phyloP scores from a whole-genome alignment of 2,888 invertebrate species.

The Eubasilissa splendida region DNA sequence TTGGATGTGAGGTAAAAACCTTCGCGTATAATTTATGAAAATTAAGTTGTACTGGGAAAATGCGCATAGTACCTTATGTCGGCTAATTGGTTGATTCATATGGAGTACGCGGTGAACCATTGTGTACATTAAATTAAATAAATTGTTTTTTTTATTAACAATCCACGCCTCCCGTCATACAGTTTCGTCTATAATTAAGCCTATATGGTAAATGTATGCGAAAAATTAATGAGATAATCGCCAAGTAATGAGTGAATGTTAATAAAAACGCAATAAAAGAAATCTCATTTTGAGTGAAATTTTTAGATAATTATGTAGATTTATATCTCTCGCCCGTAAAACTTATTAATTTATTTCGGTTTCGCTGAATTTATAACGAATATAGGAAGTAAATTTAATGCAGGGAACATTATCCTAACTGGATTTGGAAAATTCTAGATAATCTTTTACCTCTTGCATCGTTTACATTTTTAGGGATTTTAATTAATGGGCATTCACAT shows the following conservation, averaged over 20 bases:
- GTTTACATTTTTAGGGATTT: too few species aligned
- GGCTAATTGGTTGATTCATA: constrained; percentile 20
- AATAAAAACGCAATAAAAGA: constrained; percentile 31
- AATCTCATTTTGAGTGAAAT: constrained; percentile 19
- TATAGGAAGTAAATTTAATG: too few species aligned
- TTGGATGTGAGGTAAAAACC: too few species aligned
- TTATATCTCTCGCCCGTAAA: constrained; percentile 16
- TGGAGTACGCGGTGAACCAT: background rate
- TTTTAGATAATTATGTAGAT: background rate
- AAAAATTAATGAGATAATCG: constrained; percentile 30
- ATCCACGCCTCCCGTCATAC: constrained; percentile 19
- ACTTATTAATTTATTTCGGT: constrained; percentile 6
- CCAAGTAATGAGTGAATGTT: constrained; percentile 24
- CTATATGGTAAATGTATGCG: constrained; percentile 28
- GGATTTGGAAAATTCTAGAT: too few species aligned
- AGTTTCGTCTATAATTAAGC: constrained; percentile 19
- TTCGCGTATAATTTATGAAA: background rate
- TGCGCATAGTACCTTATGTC: background rate
- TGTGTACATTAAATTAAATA: constrained; percentile 1
- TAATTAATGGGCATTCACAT: too few species aligned
- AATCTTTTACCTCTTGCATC: too few species aligned
- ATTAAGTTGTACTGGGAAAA: constrained; percentile 7
- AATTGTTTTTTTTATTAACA: constrained; percentile 30
- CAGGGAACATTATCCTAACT: too few species aligned
- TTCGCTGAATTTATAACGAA: too few species aligned